Evolutionary conservation across 1,140 invertebrate species (phyloP), one percentile per base, ranked within the genome.

Genomic region (Achatina immaculata): DNA sequence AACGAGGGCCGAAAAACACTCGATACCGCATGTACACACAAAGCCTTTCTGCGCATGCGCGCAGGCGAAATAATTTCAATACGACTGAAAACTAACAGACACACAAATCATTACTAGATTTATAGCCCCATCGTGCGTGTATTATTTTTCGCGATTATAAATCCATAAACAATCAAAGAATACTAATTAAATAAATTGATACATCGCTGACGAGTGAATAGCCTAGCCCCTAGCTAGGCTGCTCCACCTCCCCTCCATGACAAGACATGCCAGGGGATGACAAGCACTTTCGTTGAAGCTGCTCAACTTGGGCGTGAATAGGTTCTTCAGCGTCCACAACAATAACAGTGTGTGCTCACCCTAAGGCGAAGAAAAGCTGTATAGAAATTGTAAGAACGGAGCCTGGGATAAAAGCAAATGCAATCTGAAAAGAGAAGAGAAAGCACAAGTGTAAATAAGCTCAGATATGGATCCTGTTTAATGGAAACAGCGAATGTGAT

Each of bases 111-210:
- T 58, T 58, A 58, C 55, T 58, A 24, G 55, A n/a, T 58, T 58
- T 58, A 58, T n/a, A n/a, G 55, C 55, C 55, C 55, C 11, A 58
- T 58, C 55, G 24, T 4, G 55, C n/a, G 55, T 58, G 55, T 58
- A 58, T 58, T 58, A 58, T 58, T 58, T 58, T 14, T n/a, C 55
- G 24, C 11, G 55, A 58, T 58, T 24, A 58, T 58, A 58, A 58
- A 58, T 58, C 55, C 55, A 58, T 58, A 58, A 58, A 58, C 55
- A 58, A 58, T 58, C 55, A 58, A 58, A 58, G 55, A 58, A 58
- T 58, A 24, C 55, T 58, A 58, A 58, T 58, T 14, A 58, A 58
- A 58, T 58, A 58, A 58, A 58, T 4, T 58, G 55, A 58, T 58
- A 58, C 55, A 58, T 19, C 55, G 11, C 55, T 58, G 24, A 4